Evolutionary conservation across 1,140 invertebrate genomes (phyloP), one percentile per base, ranked within the genome.

Genomic region (Apocrypta bakeri): DNA sequence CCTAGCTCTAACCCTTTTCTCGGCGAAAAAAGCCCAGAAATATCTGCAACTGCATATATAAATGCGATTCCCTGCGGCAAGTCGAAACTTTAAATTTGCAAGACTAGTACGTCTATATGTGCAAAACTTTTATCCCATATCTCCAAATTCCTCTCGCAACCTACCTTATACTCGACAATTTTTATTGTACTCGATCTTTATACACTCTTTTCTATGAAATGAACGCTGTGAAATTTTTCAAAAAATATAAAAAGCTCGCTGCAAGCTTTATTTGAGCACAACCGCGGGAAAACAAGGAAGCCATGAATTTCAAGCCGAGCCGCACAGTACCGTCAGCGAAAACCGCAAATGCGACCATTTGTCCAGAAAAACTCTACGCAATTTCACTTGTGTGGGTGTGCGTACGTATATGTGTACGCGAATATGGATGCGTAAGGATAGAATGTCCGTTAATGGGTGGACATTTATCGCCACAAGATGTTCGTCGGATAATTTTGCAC

Each of bases 81-180:
- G 29, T 69, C 66, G 8, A 33, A 9, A 31, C 31, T 69, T 33
- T 69, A 69, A 69, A 69, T 69, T 69, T 69, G 21, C 29, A 69
- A 69, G 29, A 31, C 31, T 56, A n/a, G 14, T 56, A 14, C 14
- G 17, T 14, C 3, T 56, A 56, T 56, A 56, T 21, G 6, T 56
- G 14, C 14, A 69, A 33, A 69, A 69, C 66, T 69, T 33, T 27
- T 17, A 69, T 29, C 66, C 33, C 25, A 1, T 29, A 69, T 29
- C 66, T 6, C 2, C 66, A 14, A 29, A 3, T 37, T 69, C 12
- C 66, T 37, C 14, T 1, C 68, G 11, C 68, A 25, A 69, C 14
- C 2, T 66, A 33, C 17, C 29, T 29, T 66, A 66, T 66, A 25
- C 64, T 66, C 24, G 25, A 14, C 31, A 69, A 69, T 31, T 69